phyloP scores from a whole-genome alignment of 2,888 invertebrate species.

The Andrena bicolor region DNA sequence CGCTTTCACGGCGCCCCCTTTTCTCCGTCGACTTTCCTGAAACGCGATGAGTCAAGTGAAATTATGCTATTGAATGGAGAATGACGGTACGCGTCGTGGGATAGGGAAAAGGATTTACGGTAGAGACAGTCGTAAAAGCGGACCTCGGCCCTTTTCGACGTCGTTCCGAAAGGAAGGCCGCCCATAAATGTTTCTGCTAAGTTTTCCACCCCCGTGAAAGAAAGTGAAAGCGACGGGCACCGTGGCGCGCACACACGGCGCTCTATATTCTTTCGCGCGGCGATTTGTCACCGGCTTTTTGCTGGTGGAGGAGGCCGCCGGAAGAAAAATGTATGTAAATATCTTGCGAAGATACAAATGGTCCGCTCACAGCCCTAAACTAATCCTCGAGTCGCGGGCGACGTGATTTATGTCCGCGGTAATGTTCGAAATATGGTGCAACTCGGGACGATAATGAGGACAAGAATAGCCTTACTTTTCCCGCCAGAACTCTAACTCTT shows the following conservation, averaged over 20 bases:
- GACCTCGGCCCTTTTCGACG: conserved; percentile 1
- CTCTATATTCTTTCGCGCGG: conserved; percentile 58
- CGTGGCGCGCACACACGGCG: conserved; percentile 31
- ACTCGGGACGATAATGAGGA: conserved; percentile 40
- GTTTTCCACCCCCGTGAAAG: conserved; percentile 29
- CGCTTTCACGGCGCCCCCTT: conserved; percentile 26
- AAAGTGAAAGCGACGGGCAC: conserved; percentile 45
- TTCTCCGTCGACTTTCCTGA: conserved; percentile 11
- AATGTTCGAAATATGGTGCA: conserved; percentile 54
- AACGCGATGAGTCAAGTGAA: conserved; percentile 35
- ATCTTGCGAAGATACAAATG: conserved; percentile 57
- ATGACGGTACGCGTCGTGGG: conserved; percentile 34
- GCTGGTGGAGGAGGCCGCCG: conserved; percentile 16
- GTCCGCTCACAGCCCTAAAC: conserved; percentile 49
- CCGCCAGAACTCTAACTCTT: no score
- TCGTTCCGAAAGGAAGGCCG: conserved; percentile 28
- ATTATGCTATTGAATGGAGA: conserved; percentile 50
- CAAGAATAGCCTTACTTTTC: neutral
- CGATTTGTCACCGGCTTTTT: conserved; percentile 68
- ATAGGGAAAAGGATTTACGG: conserved; percentile 31
- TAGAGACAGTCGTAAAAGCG: conserved; percentile 55
- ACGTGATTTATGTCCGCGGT: conserved; percentile 59
- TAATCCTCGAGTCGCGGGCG: conserved; percentile 50
- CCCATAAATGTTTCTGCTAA: conserved; percentile 53
- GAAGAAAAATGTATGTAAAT: conserved; percentile 69